Percentiles rank a stretch among this genome's conserved stretches.
phyloP scores from a whole-genome alignment of 2,888 invertebrate species.

The Cephalotes varians region DNA sequence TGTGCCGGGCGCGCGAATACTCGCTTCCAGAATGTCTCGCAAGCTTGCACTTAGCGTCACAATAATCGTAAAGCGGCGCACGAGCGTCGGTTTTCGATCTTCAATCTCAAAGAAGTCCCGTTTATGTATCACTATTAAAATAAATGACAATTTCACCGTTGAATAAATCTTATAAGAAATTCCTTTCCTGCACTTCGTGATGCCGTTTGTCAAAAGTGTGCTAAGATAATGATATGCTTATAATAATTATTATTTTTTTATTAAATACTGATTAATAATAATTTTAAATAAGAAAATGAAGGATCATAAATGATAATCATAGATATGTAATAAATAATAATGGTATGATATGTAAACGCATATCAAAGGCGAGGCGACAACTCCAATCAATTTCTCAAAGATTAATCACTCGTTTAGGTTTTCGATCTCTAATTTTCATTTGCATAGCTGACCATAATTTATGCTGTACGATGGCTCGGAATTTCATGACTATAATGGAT shows the following conservation, averaged over 20 bases:
- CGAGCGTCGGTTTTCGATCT: neutral
- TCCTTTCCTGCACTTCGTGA: neutral
- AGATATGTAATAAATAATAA: too few species aligned
- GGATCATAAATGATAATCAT: too few species aligned
- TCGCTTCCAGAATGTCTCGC: conserved; percentile 33
- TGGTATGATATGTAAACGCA: too few species aligned
- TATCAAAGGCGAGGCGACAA: too few species aligned
- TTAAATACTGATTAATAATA: too few species aligned
- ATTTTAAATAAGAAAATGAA: too few species aligned
- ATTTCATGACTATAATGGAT: conserved; percentile 56
- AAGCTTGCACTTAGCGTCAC: conserved; percentile 42
- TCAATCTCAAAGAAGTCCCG: conserved; percentile 3
- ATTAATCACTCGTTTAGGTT: neutral
- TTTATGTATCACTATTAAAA: neutral
- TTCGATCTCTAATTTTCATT: neutral
- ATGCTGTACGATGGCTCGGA: neutral
- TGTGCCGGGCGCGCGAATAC: conserved; percentile 37
- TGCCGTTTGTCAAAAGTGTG: neutral
- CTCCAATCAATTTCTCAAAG: neutral
- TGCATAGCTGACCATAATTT: neutral
- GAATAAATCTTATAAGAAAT: neutral
- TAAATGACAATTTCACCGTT: neutral
- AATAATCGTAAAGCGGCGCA: conserved; percentile 12
- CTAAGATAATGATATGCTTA: too few species aligned
- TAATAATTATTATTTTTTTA: neutral